Evolutionary conservation across 2,797 vertebrate genomes (phyloP), one percentile per base, ranked within the genome.

Genomic region (Etheostoma perlongum): DNA sequence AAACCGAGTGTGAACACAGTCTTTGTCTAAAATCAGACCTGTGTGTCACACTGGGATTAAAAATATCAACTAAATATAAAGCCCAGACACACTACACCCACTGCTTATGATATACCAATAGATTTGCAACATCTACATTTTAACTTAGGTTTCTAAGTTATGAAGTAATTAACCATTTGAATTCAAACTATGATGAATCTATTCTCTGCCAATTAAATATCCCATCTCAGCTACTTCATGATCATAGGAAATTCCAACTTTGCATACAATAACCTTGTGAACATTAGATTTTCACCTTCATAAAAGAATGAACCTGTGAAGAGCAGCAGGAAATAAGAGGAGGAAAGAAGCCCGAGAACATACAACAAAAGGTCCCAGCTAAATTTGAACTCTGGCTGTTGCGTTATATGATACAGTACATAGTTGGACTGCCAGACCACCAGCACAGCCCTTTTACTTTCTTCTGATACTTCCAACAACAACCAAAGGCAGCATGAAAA

Each of bases 301-400:
- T 10, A 18, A 6, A 12, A 63, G 46, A n/a, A 16, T 36, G 42
- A 60, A 40, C 47, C 47, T 53, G 25, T 40, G 18, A 59, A 51
- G 21, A 52, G 53, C 58, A 69, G 46, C 51, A 59, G 76, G 55
- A 67, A 71, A 76, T 52, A 2, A 42, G 74, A 71, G 42, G 54
- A 36, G 67, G 53, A 40, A 72, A 0, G 57, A 18, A 47, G 15
- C 42, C 42, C 33, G 10, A 23, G 25, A 74, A 71, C 79, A 62
- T 44, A 79, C 67, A 83, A 89, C 84, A 89, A 88, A 88, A 88
- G 78, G 73, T 86, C 80, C 21, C 1, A 2, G 79, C 86, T 90
- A 88, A 84, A 88, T 90, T 77, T 87, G 81, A 81, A 76, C 81
- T 44, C 36, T 2, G 64, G 71, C 76, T 72, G 71, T 76, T 54